These are phyloP conservation scores for Pedetes capensis DNA, from an alignment of 2,113 vertebrate genomes.

Conservation along the genomic window DNA sequence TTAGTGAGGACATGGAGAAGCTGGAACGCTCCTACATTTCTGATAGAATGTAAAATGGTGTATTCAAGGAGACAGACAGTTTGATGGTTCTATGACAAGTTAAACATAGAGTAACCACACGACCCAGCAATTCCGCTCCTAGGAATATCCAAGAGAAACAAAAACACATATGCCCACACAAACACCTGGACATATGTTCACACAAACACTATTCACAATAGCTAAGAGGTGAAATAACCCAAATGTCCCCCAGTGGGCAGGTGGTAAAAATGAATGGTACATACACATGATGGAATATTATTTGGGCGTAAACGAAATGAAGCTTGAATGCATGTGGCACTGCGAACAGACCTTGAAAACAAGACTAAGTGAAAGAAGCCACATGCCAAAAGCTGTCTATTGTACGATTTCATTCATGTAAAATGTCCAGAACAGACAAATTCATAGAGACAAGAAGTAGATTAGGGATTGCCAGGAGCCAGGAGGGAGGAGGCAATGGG, in stretches of 20 bases:
- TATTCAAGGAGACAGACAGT: not conserved
- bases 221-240: not conserved
- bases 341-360: not conserved
- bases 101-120: not conserved
- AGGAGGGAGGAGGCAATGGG: no score
- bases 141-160: not conserved
- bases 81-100: not conserved
- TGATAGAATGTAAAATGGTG: not conserved
- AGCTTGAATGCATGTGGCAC: accelerated
- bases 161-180: not conserved
- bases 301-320: not conserved
- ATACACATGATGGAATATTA: not conserved
- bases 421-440: not conserved
- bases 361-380: not conserved
- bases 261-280: not conserved
- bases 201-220: not conserved
- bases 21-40: not conserved
- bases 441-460: not conserved
- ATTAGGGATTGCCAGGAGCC: not conserved
- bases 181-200: not conserved
- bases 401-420: not conserved
- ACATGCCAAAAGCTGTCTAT: not conserved
- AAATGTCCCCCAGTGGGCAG: not conserved
- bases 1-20: not conserved
- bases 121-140: not conserved